Evolutionary conservation across 1,140 invertebrate genomes (phyloP).

Genomic region (Drosophila ficusphila): DNA sequence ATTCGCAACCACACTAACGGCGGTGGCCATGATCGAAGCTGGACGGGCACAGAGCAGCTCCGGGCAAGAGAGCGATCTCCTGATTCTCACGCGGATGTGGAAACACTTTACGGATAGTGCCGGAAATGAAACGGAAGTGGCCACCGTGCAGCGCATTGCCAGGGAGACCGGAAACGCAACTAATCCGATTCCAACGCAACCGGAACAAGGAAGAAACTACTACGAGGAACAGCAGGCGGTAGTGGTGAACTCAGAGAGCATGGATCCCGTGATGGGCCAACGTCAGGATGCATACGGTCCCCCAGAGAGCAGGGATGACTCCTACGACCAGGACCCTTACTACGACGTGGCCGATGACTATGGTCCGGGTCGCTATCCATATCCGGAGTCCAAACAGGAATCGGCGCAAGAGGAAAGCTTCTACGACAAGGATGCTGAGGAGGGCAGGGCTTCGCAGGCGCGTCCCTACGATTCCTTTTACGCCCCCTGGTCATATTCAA

Average conservation of each 20-base stretch:
- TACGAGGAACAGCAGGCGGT: slow-evolving; percentile 70
- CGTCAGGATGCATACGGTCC: slow-evolving; percentile 53
- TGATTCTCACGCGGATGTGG: slow-evolving; percentile 60
- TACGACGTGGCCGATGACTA: slow-evolving; percentile 53
- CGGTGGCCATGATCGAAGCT: slow-evolving; percentile 53
- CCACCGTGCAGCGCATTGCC: slow-evolving; percentile 62
- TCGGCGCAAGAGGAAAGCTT: slow-evolving; percentile 16
- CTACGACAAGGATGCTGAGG: slow-evolving; percentile 4
- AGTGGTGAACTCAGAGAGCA: slow-evolving; percentile 58
- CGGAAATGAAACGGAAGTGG: slow-evolving; percentile 36
- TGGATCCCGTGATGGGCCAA: slow-evolving; percentile 31
- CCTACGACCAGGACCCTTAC: slow-evolving; percentile 43
- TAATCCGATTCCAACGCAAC: neutral
- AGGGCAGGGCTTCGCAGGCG: slow-evolving; percentile 46
- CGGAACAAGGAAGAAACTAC: slow-evolving; percentile 33
- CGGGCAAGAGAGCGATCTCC: slow-evolving; percentile 26
- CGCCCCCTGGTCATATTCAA: slow-evolving; percentile 34
- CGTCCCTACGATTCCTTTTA: slow-evolving; percentile 56
- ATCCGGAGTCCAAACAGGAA: slow-evolving; percentile 12
- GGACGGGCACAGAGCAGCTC: slow-evolving; percentile 16
- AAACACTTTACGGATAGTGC: slow-evolving; percentile 18
- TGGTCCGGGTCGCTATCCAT: slow-evolving; percentile 16
- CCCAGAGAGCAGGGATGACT: slow-evolving; percentile 38
- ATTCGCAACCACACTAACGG: slow-evolving; percentile 48
- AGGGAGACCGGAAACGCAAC: slow-evolving; percentile 48